Base-by-base conservation (phyloP, 2,113 vertebrate genomes). In the Stigmatopora argus region DNA sequence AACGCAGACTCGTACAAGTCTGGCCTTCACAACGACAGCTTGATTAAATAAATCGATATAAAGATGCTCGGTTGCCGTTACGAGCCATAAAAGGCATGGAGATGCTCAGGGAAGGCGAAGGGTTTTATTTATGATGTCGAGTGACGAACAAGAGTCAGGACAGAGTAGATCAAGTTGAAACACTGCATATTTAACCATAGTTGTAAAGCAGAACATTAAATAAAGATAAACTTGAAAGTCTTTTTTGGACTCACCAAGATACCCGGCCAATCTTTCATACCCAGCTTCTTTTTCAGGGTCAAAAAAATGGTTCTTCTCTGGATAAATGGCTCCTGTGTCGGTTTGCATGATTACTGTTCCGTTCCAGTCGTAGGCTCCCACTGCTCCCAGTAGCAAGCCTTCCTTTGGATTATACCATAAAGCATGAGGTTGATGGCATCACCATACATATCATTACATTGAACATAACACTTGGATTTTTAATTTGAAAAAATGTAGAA, bases 281-380 rank as follows among this genome's bases (percentile, higher is more conserved):
- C 78, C 74, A 0, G 53, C 84, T 72, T 92, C 86, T 84, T 81
- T 38, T 70, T 79, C 26, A 19, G 88, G 81, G 71, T 93, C 77
- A 18, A 87, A 90, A 73, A 98, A 99, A 60, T 91, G 79, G 5
- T 74, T 80, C 55, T 93, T 94, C 41, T 51, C 60, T 3, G 94
- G 93, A 35, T 89, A 79, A 17, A 93, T 48, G 4, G 79, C 74
- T 34, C 44, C 67, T 51, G 68, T 74, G 0, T 80, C 81, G 0
- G 89, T 91, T 19, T 93, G 87, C 94, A 96, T 95, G 14, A 98
- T 78, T 13, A 99, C 94, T 0, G 96, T 98, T 64, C 97, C 97
- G 5, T 97, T 98, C 96, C 97, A 99, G 65, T 99, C 94, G 70
- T 94, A 98, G 0, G 97, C 96, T 65, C 97, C 97, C 57, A 98